phyloP scores from a whole-genome alignment of 2,113 vertebrate genomes.

The Pygoscelis antarcticus region DNA sequence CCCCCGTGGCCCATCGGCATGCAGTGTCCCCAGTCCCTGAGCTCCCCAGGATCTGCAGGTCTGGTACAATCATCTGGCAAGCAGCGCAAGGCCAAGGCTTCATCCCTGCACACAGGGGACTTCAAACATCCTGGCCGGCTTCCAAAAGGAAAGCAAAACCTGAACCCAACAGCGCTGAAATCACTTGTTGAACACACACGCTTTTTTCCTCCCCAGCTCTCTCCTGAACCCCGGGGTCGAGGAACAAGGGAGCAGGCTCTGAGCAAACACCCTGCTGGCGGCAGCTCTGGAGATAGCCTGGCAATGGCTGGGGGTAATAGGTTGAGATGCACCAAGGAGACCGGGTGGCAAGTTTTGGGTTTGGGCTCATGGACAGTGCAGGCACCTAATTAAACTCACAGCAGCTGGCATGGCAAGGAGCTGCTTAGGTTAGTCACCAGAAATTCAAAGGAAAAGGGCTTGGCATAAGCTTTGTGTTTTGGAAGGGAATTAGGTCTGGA shows the following conservation, averaged over 20 bases:
- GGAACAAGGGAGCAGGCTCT: neutral
- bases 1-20: accelerated
- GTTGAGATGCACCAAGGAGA: neutral
- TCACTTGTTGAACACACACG: accelerated
- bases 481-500: neutral
- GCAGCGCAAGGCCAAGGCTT: neutral
- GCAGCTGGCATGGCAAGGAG: neutral
- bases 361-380: neutral
- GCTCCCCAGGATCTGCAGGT: neutral
- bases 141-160: neutral
- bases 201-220: neutral
- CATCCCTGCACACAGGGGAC: neutral
- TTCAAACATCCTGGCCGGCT: accelerated
- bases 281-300: neutral
- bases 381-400: neutral
- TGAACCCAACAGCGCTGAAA: neutral
- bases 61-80: accelerated
- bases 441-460: neutral
- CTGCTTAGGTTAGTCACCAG: neutral
- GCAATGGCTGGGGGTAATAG: neutral
- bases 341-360: neutral
- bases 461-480: neutral
- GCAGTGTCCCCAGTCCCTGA: accelerated
- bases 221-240: neutral
- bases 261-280: accelerated